A percentile compares a stretch with the other conserved stretches of the same genome.
Conservation (phyloP, 2,888 invertebrate species). For the Drosophila falleni region DNA sequence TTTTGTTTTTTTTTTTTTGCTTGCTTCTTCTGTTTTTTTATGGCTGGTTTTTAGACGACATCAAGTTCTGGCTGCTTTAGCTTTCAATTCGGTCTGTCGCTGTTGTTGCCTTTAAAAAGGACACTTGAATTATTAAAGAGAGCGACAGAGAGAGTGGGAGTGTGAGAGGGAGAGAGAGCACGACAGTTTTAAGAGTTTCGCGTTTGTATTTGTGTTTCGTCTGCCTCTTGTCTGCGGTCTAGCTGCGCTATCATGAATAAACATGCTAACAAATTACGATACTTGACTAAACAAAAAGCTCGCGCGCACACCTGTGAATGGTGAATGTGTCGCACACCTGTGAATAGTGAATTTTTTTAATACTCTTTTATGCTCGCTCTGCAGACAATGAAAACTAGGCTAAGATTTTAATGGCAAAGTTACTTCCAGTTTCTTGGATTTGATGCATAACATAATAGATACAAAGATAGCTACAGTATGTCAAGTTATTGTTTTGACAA, state of each 20-base stretch:
- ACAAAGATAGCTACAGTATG: neutral
- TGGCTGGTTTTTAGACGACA: conserved; percentile 27
- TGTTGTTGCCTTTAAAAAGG: conserved; percentile 34
- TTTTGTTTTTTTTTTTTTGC: neutral
- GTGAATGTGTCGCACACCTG: conserved; percentile 47
- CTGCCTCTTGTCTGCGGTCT: conserved; percentile 56
- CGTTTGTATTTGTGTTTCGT: conserved; percentile 32
- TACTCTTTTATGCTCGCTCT: conserved; percentile 2
- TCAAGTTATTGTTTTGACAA: neutral
- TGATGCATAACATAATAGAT: neutral
- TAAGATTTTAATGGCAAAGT: conserved; percentile 63
- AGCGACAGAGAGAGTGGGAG: conserved; percentile 6
- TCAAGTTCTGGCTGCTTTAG: conserved; percentile 55
- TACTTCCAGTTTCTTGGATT: conserved; percentile 14
- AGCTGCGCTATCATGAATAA: conserved; percentile 59
- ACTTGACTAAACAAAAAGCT: conserved; percentile 55
- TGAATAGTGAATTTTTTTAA: conserved; percentile 22
- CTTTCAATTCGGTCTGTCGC: conserved; percentile 60
- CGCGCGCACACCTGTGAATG: conserved; percentile 55
- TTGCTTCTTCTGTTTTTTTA: conserved; percentile 13
- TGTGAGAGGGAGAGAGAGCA: neutral
- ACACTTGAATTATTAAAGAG: conserved; percentile 70
- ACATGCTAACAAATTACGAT: conserved; percentile 71
- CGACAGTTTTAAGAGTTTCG: conserved; percentile 16
- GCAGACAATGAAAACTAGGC: conserved; percentile 65